These are phyloP conservation scores for Rhodinocichla rosea DNA, from an alignment of 2,113 vertebrate species.

Conservation along the genomic window DNA sequence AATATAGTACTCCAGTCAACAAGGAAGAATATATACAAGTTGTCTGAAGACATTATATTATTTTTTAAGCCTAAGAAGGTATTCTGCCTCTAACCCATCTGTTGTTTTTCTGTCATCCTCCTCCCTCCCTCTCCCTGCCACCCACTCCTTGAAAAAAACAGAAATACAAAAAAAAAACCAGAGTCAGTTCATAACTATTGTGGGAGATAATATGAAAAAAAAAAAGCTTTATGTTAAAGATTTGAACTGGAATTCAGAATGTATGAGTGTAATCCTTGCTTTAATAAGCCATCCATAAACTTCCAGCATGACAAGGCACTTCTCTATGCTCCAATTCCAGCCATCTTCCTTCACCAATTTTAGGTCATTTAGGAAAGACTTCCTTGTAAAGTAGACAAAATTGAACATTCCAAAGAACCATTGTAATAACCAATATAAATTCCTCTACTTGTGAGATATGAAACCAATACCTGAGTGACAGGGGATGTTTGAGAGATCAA, in stretches of 20 bases:
- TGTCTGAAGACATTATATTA: neutral
- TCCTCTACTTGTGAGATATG: neutral
- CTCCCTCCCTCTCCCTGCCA: fast-evolving
- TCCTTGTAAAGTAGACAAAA: neutral
- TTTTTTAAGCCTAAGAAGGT: neutral
- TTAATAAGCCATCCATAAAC: neutral
- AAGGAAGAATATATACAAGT: neutral
- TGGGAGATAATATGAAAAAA: neutral
- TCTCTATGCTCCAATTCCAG: neutral
- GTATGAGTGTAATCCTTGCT: neutral
- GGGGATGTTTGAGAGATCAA: neutral
- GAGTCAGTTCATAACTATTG: neutral
- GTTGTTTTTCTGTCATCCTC: neutral
- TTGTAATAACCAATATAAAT: neutral
- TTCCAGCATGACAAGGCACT: neutral
- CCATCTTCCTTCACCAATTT: neutral
- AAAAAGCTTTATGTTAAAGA: neutral
- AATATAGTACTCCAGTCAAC: neutral
- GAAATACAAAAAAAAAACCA: neutral
- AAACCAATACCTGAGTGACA: neutral
- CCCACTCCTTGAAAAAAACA: neutral
- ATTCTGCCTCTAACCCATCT: neutral
- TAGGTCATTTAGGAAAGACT: neutral
- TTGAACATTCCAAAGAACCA: neutral
- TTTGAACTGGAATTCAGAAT: neutral